Evolutionary conservation across 2,888 invertebrate genomes (phyloP), one percentile per base, ranked within the genome.

Genomic region (Conistra vaccinii): DNA sequence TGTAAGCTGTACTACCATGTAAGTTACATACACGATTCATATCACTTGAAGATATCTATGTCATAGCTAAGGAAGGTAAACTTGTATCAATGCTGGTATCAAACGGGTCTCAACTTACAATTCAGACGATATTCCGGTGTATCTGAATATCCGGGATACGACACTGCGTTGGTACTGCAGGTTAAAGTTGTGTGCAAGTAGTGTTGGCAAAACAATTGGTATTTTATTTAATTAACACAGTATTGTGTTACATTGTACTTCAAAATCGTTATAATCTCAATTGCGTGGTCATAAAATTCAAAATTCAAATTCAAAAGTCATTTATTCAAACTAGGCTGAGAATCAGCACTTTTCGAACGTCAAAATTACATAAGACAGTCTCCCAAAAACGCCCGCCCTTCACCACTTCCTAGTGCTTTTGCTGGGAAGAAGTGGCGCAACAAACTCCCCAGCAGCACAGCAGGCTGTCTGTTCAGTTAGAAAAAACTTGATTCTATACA

Each of bases 131-230:
- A 75, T 76, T 69, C 51, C 63, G 14, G 66, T 73, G 65, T 78
- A 76, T 78, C 77, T 58, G 76, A 76, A 85, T 83, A 81, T 80
- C 65, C 42, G 69, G 55, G 77, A 78, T 77, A 51, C 69, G 65
- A 73, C 70, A 67, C 70, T 77, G 68, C 63, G 72, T 71, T 48
- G 35, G 32, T 62, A 68, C 39, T 84, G 74, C 82, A 85, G 68
- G 80, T 82, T 57, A 63, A 81, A 85, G 57, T 86, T 85, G 61
- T 57, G 14, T 26, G n/a, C 9, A n/a, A 20, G 80, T 78, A 87
- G 62, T 20, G 81, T 74, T 35, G 20, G 73, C 75, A 84, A 67
- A 78, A 62, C 17, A 69, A 69, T 10, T 32, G 1, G 0, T 32
- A 0, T 0, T 0, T 48, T 29, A 48, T 48, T 65, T 29, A 29